Conservation (phyloP, 2,888 invertebrate species). For the Platynereis dumerilii region DNA sequence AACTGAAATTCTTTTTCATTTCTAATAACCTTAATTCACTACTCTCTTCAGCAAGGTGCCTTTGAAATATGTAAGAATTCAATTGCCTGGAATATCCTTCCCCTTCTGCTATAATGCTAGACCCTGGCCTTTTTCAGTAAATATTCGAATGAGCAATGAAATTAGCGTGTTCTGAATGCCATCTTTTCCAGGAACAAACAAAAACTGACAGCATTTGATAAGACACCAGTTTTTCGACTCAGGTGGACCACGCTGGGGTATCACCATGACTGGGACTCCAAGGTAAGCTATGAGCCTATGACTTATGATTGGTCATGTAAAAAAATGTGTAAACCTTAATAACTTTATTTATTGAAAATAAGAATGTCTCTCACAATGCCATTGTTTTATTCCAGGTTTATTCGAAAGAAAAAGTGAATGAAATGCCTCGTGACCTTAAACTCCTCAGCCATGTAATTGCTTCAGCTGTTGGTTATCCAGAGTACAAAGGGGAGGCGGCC, state of each 20-base stretch:
- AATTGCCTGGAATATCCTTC: too few species aligned
- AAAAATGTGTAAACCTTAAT: too few species aligned
- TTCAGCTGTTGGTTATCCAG: conserved; percentile 46
- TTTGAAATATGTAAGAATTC: too few species aligned
- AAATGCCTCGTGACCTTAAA: conserved; percentile 78
- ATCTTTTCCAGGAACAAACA: conserved; percentile 1
- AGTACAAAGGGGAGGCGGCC: conserved; percentile 78
- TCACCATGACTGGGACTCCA: conserved; percentile 97
- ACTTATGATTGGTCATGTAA: too few species aligned
- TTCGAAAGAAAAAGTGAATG: conserved; percentile 57
- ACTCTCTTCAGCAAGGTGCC: too few species aligned
- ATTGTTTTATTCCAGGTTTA: conserved; percentile 47
- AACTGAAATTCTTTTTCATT: too few species aligned
- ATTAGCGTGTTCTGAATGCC: too few species aligned
- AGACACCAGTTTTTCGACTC: conserved; percentile 63
- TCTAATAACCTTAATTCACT: too few species aligned
- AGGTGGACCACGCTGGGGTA: conserved; percentile 97
- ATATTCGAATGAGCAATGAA: too few species aligned
- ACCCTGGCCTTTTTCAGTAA: too few species aligned
- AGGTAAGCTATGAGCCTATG: too few species aligned
- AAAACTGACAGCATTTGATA: conserved; percentile 7
- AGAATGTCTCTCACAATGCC: not conserved
- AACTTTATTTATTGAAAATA: not conserved
- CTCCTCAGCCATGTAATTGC: conserved; percentile 72
- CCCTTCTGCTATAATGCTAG: too few species aligned